Evolutionary conservation across 2,113 vertebrate species (phyloP), one percentile per base, ranked within the genome.

Genomic region (Haliaeetus leucogaster): DNA sequence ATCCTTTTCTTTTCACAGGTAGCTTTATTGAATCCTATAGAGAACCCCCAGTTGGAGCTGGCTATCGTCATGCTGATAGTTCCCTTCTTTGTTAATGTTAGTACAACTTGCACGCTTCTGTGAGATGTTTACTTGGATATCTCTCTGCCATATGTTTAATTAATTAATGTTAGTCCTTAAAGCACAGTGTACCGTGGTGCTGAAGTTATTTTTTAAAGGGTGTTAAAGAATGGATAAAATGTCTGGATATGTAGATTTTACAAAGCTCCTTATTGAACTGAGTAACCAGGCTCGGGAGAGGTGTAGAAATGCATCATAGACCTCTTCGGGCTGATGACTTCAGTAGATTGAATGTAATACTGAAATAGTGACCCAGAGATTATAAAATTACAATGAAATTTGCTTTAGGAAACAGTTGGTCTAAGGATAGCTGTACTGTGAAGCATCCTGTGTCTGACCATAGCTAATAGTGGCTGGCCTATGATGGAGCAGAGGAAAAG

Each of bases 51-150:
- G 90, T 70, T 99, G 98, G 99, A 99, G 94, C 98, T 99, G 97
- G 99, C 99, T 90, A 99, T 99, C 70, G 99, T 99, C 97, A 99
- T 99, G 99, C 98, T 99, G 95, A 99, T 99, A 68, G 99, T 99
- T 80, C 99, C 99, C 43, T 99, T 99, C 98, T 99, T 99, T 95
- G 98, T 99, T 93, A 99, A 99, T 47, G 99, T 99, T 98, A 99
- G 99, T 98, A 86, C 80, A 48, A 50, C 81, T 84, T 86, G 30
- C 42, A 48, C 2, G 6, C 67, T 95, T 72, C 74, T 73, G 15
- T 68, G 61, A 71, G 53, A 70, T 48, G 38, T 82, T 95, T 43
- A 5, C 58, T 34, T 93, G 52, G 86, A 7, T 83, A 52, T 62
- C 63, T 61, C 65, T 87, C 77, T 89, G 65, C 80, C 25, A 5